Conservation (phyloP, 2,888 invertebrate genomes). For the Drosophila helvetica region DNA sequence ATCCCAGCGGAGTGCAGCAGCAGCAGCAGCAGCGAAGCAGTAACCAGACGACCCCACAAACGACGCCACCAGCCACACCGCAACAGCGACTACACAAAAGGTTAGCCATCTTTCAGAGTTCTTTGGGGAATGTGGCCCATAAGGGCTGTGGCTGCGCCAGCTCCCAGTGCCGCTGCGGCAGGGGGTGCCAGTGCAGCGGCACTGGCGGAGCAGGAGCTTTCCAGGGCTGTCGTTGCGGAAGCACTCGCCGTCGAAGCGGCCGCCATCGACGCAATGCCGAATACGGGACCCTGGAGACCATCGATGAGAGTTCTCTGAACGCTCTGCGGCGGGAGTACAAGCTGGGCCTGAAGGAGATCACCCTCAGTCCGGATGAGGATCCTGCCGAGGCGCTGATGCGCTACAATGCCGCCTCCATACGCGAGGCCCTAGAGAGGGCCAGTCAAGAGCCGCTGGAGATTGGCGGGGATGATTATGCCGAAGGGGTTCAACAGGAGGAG, state of each 20-base stretch:
- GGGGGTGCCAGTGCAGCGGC: constrained; percentile 26
- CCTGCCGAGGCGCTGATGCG: constrained; percentile 81
- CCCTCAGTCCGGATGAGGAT: constrained; percentile 80
- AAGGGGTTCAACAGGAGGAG: constrained; percentile 25
- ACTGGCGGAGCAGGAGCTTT: neutral
- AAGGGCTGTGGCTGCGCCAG: constrained; percentile 49
- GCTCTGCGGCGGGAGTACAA: constrained; percentile 80
- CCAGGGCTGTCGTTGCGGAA: constrained; percentile 17
- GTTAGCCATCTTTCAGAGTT: constrained; percentile 61
- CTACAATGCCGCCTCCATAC: constrained; percentile 80
- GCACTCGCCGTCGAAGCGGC: constrained; percentile 7
- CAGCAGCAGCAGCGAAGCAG: constrained; percentile 32
- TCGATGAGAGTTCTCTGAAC: constrained; percentile 76
- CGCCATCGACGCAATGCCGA: constrained; percentile 57
- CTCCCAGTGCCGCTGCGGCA: constrained; percentile 39
- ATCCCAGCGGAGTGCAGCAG: constrained; percentile 31
- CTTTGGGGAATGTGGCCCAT: neutral
- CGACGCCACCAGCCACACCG: constrained; percentile 16
- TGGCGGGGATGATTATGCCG: constrained; percentile 47
- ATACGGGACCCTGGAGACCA: constrained; percentile 77
- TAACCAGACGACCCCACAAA: constrained; percentile 7
- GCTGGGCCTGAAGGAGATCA: constrained; percentile 80
- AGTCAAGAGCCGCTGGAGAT: constrained; percentile 76
- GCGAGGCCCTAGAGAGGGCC: constrained; percentile 77
- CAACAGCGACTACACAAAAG: constrained; percentile 64